Conservation (phyloP, 64 coral and sea anemone genomes). For the Stichodactyla helianthus region DNA sequence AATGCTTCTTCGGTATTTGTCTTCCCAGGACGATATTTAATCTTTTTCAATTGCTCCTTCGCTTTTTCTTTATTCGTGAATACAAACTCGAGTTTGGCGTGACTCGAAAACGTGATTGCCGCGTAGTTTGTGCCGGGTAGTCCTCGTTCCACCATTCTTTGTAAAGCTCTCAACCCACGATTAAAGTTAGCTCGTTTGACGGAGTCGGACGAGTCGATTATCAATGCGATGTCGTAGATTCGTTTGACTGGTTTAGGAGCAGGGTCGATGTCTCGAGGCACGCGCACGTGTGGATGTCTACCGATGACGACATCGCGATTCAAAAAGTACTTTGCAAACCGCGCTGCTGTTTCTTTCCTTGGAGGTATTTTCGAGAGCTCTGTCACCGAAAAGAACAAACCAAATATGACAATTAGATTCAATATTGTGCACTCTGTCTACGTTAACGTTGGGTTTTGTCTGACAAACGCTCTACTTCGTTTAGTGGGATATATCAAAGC, state of each 20-base stretch:
- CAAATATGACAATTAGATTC: background rate
- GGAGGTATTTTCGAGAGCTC: conserved; percentile 4
- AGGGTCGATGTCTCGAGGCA: background rate
- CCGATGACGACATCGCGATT: background rate
- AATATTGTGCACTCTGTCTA: background rate
- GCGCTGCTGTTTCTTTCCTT: conserved; percentile 10
- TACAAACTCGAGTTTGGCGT: conserved; percentile 17
- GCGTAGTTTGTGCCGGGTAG: conserved; percentile 6
- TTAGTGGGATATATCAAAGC: no score
- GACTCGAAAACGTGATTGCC: conserved; percentile 14
- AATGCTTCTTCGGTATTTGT: conserved; percentile 39
- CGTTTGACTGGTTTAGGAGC: background rate
- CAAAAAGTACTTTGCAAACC: conserved; percentile 29
- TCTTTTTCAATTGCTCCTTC: background rate
- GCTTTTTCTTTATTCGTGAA: background rate
- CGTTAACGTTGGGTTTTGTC: no score
- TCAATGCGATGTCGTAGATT: conserved; percentile 1
- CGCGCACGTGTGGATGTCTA: background rate
- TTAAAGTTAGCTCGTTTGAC: conserved; percentile 18
- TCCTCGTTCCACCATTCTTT: conserved; percentile 13
- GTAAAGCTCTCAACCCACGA: conserved; percentile 1
- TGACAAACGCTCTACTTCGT: background rate
- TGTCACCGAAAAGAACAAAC: background rate
- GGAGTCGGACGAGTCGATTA: conserved; percentile 17
- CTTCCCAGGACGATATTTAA: conserved; percentile 11